A percentile compares a stretch with the other conserved stretches of the same genome.
These are phyloP conservation scores for Apodemia mormo DNA, from an alignment of 2,888 invertebrate species.

Conservation along the genomic window DNA sequence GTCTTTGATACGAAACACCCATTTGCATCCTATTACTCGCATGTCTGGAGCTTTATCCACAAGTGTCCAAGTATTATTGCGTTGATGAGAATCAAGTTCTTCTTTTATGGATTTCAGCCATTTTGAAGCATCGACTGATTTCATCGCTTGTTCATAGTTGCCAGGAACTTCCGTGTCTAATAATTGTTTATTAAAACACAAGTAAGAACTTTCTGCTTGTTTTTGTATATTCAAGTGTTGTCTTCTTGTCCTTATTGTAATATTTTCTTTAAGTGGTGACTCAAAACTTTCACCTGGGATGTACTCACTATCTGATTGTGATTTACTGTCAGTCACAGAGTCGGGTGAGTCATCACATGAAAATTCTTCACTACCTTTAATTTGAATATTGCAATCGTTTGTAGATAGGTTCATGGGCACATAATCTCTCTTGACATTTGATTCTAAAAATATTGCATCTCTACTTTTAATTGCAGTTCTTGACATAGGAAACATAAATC, in stretches of 20 bases:
- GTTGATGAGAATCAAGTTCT: not conserved
- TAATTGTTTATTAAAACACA: not conserved
- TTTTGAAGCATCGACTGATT: not conserved
- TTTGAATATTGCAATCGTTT: not conserved
- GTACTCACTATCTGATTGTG: slow-evolving; percentile 3
- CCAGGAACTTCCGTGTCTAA: not conserved
- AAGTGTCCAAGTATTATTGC: not conserved
- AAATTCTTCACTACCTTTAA: not conserved
- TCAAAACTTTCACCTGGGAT: not conserved
- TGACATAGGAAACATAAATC: slow-evolving; percentile 31
- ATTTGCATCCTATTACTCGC: not conserved
- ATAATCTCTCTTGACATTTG: slow-evolving; percentile 26
- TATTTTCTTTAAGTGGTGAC: not conserved
- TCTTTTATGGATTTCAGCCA: not conserved
- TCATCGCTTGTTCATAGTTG: not conserved
- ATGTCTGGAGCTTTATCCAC: not conserved
- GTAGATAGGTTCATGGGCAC: slow-evolving; percentile 21
- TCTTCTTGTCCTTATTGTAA: slow-evolving; percentile 13
- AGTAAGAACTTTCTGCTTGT: not conserved
- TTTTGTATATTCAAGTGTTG: not conserved
- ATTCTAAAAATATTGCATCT: slow-evolving; percentile 30
- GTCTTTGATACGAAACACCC: not conserved
- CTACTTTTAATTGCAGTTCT: slow-evolving; percentile 26
- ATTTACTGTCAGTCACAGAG: not conserved
- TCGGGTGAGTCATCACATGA: not conserved